phyloP scores from a whole-genome alignment of 1,140 invertebrate genomes.

The Pogonomyrmex californicus region DNA sequence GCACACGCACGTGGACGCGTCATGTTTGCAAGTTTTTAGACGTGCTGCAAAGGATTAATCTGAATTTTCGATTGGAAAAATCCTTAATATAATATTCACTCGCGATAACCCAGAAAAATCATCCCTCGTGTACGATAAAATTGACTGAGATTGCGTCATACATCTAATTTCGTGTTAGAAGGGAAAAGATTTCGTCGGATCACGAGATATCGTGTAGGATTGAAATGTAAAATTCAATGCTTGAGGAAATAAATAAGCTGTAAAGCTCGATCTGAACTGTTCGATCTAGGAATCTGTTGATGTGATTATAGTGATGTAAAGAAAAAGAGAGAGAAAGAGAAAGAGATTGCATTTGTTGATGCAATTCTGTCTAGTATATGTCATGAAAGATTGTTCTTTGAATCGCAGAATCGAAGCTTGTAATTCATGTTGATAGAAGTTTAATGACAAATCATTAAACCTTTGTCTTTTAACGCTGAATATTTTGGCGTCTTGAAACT shows the following conservation, averaged over 20 bases:
- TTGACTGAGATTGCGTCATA: conserved; percentile 11
- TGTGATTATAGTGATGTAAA: not conserved
- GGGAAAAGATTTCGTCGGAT: not conserved
- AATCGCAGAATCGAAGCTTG: not conserved
- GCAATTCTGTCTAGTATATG: not conserved
- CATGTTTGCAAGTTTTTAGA: not conserved
- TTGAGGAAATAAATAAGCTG: conserved; percentile 18
- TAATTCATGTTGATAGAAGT: not conserved
- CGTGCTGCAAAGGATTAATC: not conserved
- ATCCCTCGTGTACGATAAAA: not conserved
- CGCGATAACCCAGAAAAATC: not conserved
- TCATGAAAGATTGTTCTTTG: not conserved
- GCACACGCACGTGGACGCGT: not conserved
- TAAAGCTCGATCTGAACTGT: not conserved
- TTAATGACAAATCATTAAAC: not conserved
- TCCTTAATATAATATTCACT: not conserved
- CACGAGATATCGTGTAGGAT: not conserved
- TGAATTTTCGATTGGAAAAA: conserved; percentile 4
- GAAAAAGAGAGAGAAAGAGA: no score
- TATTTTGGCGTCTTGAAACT: not conserved
- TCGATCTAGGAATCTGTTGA: not conserved
- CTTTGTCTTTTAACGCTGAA: not conserved
- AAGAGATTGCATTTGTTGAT: conserved; percentile 1
- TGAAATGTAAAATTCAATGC: not conserved
- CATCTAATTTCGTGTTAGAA: not conserved